A percentile compares a stretch with the other conserved stretches of the same genome.
Conservation (phyloP, 2,797 vertebrate genomes). For the Geotrypetes seraphini region DNA sequence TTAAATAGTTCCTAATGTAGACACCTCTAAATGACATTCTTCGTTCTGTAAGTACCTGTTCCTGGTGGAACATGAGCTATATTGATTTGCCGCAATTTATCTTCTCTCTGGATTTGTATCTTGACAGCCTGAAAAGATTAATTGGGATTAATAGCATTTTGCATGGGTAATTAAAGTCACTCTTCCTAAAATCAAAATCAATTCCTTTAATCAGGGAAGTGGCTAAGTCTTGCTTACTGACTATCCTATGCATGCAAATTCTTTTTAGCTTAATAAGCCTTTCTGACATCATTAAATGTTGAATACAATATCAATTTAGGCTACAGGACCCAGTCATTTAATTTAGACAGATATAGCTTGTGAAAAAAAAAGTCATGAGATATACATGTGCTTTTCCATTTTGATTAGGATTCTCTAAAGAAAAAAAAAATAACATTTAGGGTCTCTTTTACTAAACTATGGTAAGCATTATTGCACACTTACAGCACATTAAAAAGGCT, state of each 20-base stretch:
- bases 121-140: slow-evolving; percentile 53
- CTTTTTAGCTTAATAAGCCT: slow-evolving; percentile 27
- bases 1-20: slow-evolving; percentile 45
- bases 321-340: slow-evolving; percentile 22
- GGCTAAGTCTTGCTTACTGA: slow-evolving; percentile 40
- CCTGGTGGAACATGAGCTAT: slow-evolving; percentile 44
- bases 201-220: slow-evolving; percentile 53
- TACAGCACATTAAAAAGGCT: too few species aligned
- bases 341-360: slow-evolving; percentile 7
- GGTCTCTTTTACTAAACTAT: too few species aligned
- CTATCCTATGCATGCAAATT: slow-evolving; percentile 39
- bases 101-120: slow-evolving; percentile 49
- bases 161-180: slow-evolving; percentile 60
- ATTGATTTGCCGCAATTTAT: slow-evolving; percentile 58
- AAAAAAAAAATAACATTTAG: too few species aligned
- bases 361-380: too few species aligned
- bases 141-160: slow-evolving; percentile 62
- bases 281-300: slow-evolving; percentile 17
- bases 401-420: too few species aligned
- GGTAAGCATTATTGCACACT: too few species aligned
- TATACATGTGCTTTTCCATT: too few species aligned
- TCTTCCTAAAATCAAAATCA: slow-evolving; percentile 54
- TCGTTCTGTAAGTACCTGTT: slow-evolving; percentile 37
- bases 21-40: slow-evolving; percentile 37
- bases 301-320: slow-evolving; percentile 16